These are phyloP conservation scores for Drosophila rhopaloa DNA, from an alignment of 1,140 invertebrate genomes.

Conservation along the genomic window DNA sequence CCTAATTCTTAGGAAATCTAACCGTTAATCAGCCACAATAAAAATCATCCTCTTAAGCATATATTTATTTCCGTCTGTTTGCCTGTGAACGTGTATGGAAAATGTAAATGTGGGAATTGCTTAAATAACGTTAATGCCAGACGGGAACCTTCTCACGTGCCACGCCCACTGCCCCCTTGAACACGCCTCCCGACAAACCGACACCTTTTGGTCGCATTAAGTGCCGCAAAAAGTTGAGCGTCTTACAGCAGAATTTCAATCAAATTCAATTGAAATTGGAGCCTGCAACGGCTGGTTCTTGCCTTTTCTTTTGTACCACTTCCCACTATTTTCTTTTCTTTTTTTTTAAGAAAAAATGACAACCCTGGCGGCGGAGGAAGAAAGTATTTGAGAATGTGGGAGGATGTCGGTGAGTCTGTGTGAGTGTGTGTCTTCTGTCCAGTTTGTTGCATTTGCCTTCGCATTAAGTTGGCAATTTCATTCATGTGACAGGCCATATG, in stretches of 20 bases:
- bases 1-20: no score
- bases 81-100: slow-evolving; percentile 30
- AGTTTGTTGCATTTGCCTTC: slow-evolving; percentile 52
- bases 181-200: background rate
- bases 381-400: background rate
- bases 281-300: background rate
- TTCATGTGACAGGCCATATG: slow-evolving; percentile 50
- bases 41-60: no score
- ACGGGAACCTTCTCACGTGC: background rate
- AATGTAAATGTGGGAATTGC: slow-evolving; percentile 21
- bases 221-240: slow-evolving; percentile 12
- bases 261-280: slow-evolving; percentile 58
- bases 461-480: slow-evolving; percentile 56
- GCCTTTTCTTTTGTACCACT: background rate
- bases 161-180: no score
- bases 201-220: slow-evolving; percentile 14
- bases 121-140: slow-evolving; percentile 22
- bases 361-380: slow-evolving; percentile 7
- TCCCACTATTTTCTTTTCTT: background rate
- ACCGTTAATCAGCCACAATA: no score
- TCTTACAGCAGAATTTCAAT: slow-evolving; percentile 44
- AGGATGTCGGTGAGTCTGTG: background rate
- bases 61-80: slow-evolving; percentile 6
- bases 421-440: slow-evolving; percentile 16
- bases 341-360: slow-evolving; percentile 11